These are phyloP conservation scores for Triplophysa dalaica DNA, from an alignment of 2,113 vertebrate genomes.

Conservation along the genomic window DNA sequence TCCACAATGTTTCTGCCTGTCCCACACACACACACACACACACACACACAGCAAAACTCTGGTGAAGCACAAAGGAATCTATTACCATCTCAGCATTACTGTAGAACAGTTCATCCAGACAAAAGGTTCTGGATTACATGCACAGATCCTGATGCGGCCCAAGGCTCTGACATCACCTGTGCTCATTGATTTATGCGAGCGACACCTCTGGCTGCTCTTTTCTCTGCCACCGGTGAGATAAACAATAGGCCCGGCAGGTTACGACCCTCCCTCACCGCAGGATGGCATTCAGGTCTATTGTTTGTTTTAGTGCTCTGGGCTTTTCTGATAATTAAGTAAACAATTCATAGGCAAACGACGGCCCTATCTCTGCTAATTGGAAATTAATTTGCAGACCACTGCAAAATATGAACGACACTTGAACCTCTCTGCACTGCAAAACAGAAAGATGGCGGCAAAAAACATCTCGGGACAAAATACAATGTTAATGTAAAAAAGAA, in stretches of 20 bases:
- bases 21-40: not conserved
- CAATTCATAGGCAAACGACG: constrained; percentile 43
- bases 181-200: constrained; percentile 35
- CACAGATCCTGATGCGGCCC: not conserved
- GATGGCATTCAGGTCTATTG: constrained; percentile 43
- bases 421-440: not conserved
- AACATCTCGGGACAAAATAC: not conserved
- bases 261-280: constrained; percentile 28
- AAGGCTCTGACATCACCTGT: constrained; percentile 38
- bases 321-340: constrained; percentile 45
- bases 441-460: not conserved
- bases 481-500: not conserved
- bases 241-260: constrained; percentile 12
- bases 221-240: constrained; percentile 7
- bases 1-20: not conserved
- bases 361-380: constrained; percentile 39
- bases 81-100: constrained; percentile 7
- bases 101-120: constrained; percentile 34
- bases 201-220: constrained; percentile 46
- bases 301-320: constrained; percentile 32
- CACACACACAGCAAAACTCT: constrained; percentile 13
- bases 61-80: constrained; percentile 26
- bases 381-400: constrained; percentile 39
- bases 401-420: not conserved
- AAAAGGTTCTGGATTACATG: constrained; percentile 30